A percentile compares a stretch with the other conserved stretches of the same genome.
Conservation (phyloP, 1,140 invertebrate genomes). For the Orussus abietinus region DNA sequence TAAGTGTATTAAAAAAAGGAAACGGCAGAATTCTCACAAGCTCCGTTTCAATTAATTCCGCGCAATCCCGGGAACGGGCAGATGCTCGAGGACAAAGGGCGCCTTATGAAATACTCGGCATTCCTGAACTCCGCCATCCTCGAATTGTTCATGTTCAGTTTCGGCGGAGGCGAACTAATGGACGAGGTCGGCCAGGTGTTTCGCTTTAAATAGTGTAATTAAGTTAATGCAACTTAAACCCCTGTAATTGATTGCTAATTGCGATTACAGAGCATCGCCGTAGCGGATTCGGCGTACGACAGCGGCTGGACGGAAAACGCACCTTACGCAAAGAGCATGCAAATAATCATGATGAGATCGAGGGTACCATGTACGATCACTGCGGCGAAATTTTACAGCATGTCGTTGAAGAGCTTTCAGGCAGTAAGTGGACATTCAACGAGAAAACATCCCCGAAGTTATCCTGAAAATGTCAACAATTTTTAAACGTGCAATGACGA, state of each 20-base stretch:
- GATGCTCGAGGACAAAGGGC: conserved; percentile 28
- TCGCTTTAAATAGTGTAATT: not conserved
- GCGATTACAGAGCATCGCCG: conserved; percentile 25
- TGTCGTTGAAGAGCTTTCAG: conserved; percentile 31
- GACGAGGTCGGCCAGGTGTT: conserved; percentile 22
- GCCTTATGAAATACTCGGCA: conserved; percentile 16
- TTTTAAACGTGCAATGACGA: not conserved
- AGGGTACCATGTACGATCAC: conserved; percentile 28
- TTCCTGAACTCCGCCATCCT: conserved; percentile 28
- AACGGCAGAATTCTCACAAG: not conserved
- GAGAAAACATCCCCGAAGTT: conserved; percentile 1
- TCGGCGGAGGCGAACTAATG: conserved; percentile 32
- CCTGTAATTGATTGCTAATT: not conserved
- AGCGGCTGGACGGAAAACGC: conserved; percentile 27
- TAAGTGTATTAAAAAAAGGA: conserved; percentile 2
- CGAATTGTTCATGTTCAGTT: conserved; percentile 41
- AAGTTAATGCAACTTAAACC: not conserved
- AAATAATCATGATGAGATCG: conserved; percentile 30
- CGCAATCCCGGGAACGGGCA: conserved; percentile 18
- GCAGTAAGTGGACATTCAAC: conserved; percentile 17
- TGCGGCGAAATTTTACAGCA: conserved; percentile 35
- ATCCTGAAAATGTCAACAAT: conserved; percentile 6
- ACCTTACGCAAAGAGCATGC: conserved; percentile 16
- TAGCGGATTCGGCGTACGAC: conserved; percentile 24
- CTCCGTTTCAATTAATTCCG: not conserved